Evolutionary conservation across 2,113 vertebrate species (phyloP).

Genomic region (Anarrhichthys ocellatus): DNA sequence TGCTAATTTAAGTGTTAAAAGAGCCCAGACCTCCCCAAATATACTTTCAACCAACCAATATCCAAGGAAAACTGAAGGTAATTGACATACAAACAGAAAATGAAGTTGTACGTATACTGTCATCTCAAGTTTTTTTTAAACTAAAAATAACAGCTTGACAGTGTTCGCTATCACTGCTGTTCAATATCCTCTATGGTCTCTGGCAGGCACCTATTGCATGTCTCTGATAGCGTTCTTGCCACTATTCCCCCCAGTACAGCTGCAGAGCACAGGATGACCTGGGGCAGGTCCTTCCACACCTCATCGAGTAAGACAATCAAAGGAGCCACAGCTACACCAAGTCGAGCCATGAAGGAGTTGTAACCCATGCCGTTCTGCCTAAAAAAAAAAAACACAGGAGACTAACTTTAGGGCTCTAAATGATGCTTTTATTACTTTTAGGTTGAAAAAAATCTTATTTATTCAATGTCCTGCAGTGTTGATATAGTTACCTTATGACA

Average conservation of each 20-base stretch:
- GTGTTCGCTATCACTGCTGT: slow-evolving; percentile 11
- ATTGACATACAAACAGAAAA: not conserved
- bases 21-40: not conserved
- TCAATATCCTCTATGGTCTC: slow-evolving; percentile 89
- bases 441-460: not conserved
- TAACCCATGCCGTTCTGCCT: slow-evolving; percentile 89
- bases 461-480: not conserved
- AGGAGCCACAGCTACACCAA: slow-evolving; percentile 86
- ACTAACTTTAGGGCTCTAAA: not conserved
- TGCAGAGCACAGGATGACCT: slow-evolving; percentile 75
- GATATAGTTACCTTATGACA: slow-evolving; percentile 84
- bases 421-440: not conserved
- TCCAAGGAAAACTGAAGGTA: not conserved
- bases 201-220: slow-evolving; percentile 78
- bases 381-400: not conserved
- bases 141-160: not conserved
- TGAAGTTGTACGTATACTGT: not conserved
- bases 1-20: not conserved
- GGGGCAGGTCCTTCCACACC: slow-evolving; percentile 84
- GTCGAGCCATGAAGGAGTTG: slow-evolving; percentile 82
- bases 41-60: not conserved
- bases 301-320: slow-evolving; percentile 85
- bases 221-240: slow-evolving; percentile 84
- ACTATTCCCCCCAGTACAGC: slow-evolving; percentile 74
- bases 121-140: not conserved